These are phyloP conservation scores for Celastrina argiolus DNA, from an alignment of 2,888 invertebrate species.

Conservation along the genomic window DNA sequence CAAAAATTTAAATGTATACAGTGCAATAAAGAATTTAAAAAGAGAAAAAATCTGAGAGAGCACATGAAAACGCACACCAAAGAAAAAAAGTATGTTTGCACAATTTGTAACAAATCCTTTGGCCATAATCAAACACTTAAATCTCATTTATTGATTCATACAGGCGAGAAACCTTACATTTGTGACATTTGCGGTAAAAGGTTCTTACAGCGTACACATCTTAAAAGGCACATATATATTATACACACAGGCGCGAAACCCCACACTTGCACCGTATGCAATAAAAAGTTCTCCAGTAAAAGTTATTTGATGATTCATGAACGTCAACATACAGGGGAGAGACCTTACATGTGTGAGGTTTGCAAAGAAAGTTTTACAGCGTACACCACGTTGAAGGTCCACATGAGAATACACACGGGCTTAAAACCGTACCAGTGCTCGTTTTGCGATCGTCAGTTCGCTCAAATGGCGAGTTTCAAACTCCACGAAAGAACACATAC, in stretches of 20 bases:
- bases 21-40: slow-evolving; percentile 56
- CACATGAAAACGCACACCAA: slow-evolving; percentile 63
- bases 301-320: slow-evolving; percentile 65
- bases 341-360: slow-evolving; percentile 59
- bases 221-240: slow-evolving; percentile 62
- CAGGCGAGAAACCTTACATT: slow-evolving; percentile 60
- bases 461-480: slow-evolving; percentile 66
- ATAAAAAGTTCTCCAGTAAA: slow-evolving; percentile 63
- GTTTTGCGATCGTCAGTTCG: slow-evolving; percentile 58
- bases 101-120: slow-evolving; percentile 53
- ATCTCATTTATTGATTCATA: slow-evolving; percentile 62
- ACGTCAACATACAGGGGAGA: slow-evolving; percentile 58
- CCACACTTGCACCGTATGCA: slow-evolving; percentile 54
- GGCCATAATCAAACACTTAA: slow-evolving; percentile 65
- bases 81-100: slow-evolving; percentile 54
- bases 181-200: slow-evolving; percentile 62
- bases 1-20: slow-evolving; percentile 55
- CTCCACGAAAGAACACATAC: slow-evolving; percentile 64
- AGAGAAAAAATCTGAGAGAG: slow-evolving; percentile 61
- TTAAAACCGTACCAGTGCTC: slow-evolving; percentile 60
- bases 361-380: slow-evolving; percentile 66
- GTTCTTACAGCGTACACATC: slow-evolving; percentile 61
- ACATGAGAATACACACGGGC: slow-evolving; percentile 64
- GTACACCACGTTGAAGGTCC: slow-evolving; percentile 63
- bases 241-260: slow-evolving; percentile 62